Percentiles rank a stretch among this genome's conserved stretches.
phyloP scores from a whole-genome alignment of 2,113 vertebrate species.

The Anseranas semipalmata region DNA sequence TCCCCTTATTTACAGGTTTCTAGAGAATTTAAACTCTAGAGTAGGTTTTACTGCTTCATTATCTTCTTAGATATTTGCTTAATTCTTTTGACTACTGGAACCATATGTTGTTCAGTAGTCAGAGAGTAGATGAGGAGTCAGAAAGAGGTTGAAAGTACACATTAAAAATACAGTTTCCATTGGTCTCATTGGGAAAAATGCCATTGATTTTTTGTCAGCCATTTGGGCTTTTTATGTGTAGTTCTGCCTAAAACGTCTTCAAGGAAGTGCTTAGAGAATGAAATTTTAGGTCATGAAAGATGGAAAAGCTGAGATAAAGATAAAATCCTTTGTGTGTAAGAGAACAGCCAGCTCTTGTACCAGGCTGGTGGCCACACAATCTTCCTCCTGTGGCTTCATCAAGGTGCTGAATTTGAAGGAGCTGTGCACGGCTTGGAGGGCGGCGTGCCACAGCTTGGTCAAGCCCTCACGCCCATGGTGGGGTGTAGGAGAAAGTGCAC shows the following conservation, averaged over 20 bases:
- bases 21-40: background rate
- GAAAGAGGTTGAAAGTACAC: background rate
- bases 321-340: background rate
- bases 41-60: background rate
- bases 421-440: background rate
- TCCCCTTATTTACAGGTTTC: background rate
- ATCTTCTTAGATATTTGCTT: background rate
- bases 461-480: background rate
- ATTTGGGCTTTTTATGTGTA: slow-evolving; percentile 21
- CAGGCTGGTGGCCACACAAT: accelerated
- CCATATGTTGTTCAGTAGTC: slow-evolving; percentile 2
- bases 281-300: slow-evolving; percentile 10
- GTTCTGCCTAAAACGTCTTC: background rate
- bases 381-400: accelerated
- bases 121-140: background rate
- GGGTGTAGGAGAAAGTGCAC: accelerated
- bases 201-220: background rate
- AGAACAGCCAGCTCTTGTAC: background rate
- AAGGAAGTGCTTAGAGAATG: background rate
- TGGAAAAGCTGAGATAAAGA: background rate
- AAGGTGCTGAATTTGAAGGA: background rate
- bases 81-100: background rate
- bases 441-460: accelerated
- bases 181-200: background rate
- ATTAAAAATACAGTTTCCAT: slow-evolving; percentile 14